Evolutionary conservation across 2,113 vertebrate species (phyloP).

Genomic region (Melospiza georgiana): DNA sequence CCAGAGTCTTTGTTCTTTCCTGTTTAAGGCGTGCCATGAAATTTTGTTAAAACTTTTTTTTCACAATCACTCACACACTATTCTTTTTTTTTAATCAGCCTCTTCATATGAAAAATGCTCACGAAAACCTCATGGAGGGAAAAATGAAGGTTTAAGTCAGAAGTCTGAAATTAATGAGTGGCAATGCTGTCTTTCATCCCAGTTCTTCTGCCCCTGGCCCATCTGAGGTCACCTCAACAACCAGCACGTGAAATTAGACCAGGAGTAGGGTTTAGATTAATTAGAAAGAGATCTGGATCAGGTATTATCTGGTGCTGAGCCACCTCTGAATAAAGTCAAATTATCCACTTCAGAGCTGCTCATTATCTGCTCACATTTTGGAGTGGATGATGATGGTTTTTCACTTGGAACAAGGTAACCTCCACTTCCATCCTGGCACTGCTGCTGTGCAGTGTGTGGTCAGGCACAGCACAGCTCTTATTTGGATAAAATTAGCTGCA

Average conservation of each 20-base stretch:
- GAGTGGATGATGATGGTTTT: conserved; percentile 59
- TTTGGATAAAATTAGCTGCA: not conserved
- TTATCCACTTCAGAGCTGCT: conserved; percentile 33
- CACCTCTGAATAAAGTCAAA: conserved; percentile 41
- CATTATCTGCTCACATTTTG: conserved; percentile 41
- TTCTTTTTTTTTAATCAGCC: not conserved
- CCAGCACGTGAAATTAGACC: not conserved
- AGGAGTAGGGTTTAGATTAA: conserved; percentile 3
- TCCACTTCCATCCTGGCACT: conserved; percentile 10
- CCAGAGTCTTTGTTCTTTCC: not conserved
- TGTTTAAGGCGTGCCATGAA: not conserved
- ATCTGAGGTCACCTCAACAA: not conserved
- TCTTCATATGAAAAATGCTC: not conserved
- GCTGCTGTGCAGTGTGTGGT: not conserved
- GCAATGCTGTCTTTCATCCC: not conserved
- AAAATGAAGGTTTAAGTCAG: conserved; percentile 9
- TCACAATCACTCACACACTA: not conserved
- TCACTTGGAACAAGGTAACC: not conserved
- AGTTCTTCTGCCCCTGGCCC: not conserved
- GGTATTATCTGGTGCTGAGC: conserved; percentile 42
- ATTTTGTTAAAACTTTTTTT: not conserved
- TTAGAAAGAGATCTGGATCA: conserved; percentile 1
- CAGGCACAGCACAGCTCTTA: not conserved
- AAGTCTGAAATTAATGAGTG: not conserved
- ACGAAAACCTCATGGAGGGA: not conserved